Evolutionary conservation across 2,888 invertebrate genomes (phyloP).

Genomic region (Acanthosepion esculentum): DNA sequence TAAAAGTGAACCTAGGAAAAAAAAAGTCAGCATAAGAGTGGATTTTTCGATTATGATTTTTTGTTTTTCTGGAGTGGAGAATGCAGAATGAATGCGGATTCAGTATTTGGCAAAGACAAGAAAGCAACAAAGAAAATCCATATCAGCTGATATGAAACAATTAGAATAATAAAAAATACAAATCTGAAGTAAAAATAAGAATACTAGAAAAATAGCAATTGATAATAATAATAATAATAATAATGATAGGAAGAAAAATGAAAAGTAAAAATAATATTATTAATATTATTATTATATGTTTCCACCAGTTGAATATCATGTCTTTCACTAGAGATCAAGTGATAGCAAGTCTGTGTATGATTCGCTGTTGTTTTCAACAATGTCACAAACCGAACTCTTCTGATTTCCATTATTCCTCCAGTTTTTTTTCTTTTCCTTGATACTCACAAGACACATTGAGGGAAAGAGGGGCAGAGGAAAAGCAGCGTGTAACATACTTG

Average conservation of each 20-base stretch:
- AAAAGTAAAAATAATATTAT: no score
- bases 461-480: no score
- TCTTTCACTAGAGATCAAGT: no score
- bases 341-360: no score
- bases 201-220: not conserved
- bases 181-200: not conserved
- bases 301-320: no score
- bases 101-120: constrained; percentile 2
- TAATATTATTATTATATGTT: no score
- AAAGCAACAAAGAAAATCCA: not conserved
- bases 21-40: not conserved
- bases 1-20: not conserved
- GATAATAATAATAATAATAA: not conserved
- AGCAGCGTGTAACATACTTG: no score
- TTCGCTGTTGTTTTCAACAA: no score
- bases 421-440: no score
- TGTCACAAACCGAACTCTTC: no score
- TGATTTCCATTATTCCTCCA: no score
- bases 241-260: not conserved
- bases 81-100: not conserved
- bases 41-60: not conserved
- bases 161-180: not conserved
- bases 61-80: not conserved
- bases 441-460: no score
- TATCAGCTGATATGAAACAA: not conserved